These are phyloP conservation scores for Bhutanitis thaidina DNA, from an alignment of 2,888 invertebrate genomes.

Conservation along the genomic window DNA sequence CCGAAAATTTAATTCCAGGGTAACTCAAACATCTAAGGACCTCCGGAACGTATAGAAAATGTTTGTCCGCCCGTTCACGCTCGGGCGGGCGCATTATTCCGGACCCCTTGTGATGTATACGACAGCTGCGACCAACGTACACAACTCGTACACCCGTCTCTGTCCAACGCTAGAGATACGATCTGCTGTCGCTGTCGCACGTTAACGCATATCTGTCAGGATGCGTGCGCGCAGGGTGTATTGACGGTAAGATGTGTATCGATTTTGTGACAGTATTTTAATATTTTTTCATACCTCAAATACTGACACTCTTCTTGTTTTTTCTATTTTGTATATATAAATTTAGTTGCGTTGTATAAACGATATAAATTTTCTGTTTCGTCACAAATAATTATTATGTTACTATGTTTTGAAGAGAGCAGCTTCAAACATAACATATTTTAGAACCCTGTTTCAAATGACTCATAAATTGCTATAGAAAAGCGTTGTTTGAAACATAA, in stretches of 20 bases:
- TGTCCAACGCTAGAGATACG: conserved; percentile 36
- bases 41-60: conserved; percentile 28
- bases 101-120: conserved; percentile 68
- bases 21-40: conserved; percentile 4
- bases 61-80: conserved; percentile 51
- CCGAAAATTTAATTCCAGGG: conserved; percentile 7
- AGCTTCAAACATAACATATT: too few species aligned
- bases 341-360: too few species aligned
- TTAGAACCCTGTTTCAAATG: too few species aligned
- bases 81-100: conserved; percentile 57
- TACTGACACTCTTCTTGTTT: too few species aligned
- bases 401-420: too few species aligned
- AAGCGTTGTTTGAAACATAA: background rate
- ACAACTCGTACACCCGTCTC: conserved; percentile 45
- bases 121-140: conserved; percentile 76
- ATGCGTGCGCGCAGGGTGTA: conserved; percentile 45
- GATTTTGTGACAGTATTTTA: conserved; percentile 39
- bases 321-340: too few species aligned
- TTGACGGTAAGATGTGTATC: conserved; percentile 45
- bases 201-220: conserved; percentile 57
- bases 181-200: conserved; percentile 42
- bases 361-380: too few species aligned
- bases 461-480: too few species aligned
- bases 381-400: too few species aligned
- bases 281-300: background rate